These are phyloP conservation scores for Cephonodes hylas DNA, from an alignment of 2,888 invertebrate species.

Conservation along the genomic window DNA sequence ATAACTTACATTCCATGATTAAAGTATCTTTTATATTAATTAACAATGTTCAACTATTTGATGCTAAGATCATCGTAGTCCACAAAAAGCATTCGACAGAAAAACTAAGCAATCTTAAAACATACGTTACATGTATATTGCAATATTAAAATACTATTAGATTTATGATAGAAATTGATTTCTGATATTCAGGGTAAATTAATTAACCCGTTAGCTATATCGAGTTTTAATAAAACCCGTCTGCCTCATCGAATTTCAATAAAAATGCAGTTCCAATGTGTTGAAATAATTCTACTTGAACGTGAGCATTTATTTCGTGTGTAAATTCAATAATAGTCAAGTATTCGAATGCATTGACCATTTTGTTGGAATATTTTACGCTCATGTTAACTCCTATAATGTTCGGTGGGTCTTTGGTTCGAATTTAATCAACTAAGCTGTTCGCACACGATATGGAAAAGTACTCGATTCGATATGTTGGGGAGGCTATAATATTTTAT, in stretches of 20 bases:
- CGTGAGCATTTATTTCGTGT: neutral
- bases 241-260: neutral
- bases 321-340: neutral
- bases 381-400: neutral
- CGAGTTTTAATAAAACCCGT: neutral
- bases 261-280: neutral
- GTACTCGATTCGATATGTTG: neutral
- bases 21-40: too few relatives aligned
- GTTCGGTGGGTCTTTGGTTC: neutral
- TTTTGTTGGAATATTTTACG: neutral
- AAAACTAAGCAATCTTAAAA: too few relatives aligned
- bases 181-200: neutral
- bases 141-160: too few relatives aligned
- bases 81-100: too few relatives aligned
- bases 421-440: neutral
- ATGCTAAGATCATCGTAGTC: too few relatives aligned
- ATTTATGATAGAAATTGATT: too few relatives aligned
- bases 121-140: too few relatives aligned
- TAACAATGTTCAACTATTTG: too few relatives aligned
- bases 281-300: neutral
- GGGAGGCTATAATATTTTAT: constrained; percentile 3
- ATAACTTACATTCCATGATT: too few relatives aligned
- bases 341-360: neutral
- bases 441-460: neutral
- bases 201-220: neutral